These are phyloP conservation scores for Parnassius smintheus DNA, from an alignment of 2,888 invertebrate species.

Conservation along the genomic window DNA sequence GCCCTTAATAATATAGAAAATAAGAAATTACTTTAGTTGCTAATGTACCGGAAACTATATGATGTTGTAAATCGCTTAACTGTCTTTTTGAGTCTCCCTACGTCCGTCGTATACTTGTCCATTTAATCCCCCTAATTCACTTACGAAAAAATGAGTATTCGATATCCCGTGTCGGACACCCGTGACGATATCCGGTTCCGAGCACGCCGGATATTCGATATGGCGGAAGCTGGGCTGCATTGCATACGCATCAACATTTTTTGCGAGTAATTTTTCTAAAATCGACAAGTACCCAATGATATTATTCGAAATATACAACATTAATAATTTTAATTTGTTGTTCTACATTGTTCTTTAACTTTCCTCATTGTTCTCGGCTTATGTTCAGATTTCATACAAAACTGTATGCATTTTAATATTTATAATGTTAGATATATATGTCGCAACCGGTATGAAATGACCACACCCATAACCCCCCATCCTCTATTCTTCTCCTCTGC, in stretches of 20 bases:
- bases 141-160: constrained; percentile 75
- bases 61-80: constrained; percentile 53
- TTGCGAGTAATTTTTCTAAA: constrained; percentile 9
- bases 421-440: no score
- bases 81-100: constrained; percentile 32
- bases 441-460: not conserved
- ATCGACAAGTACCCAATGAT: constrained; percentile 1
- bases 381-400: no score
- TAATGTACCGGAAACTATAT: constrained; percentile 29
- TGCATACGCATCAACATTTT: constrained; percentile 22
- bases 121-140: constrained; percentile 68
- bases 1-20: constrained; percentile 5
- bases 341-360: no score
- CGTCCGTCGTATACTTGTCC: constrained; percentile 41
- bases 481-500: constrained; percentile 2
- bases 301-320: constrained; percentile 2
- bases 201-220: constrained; percentile 53
- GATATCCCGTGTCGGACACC: constrained; percentile 60
- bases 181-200: constrained; percentile 64
- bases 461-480: constrained; percentile 17
- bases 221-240: constrained; percentile 37
- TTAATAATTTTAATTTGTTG: no score
- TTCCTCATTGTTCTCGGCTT: no score
- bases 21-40: constrained; percentile 28
- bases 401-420: no score